A percentile compares a stretch with the other conserved stretches of the same genome.
phyloP scores from a whole-genome alignment of 2,888 invertebrate species.

The Lampropteryx suffumata region DNA sequence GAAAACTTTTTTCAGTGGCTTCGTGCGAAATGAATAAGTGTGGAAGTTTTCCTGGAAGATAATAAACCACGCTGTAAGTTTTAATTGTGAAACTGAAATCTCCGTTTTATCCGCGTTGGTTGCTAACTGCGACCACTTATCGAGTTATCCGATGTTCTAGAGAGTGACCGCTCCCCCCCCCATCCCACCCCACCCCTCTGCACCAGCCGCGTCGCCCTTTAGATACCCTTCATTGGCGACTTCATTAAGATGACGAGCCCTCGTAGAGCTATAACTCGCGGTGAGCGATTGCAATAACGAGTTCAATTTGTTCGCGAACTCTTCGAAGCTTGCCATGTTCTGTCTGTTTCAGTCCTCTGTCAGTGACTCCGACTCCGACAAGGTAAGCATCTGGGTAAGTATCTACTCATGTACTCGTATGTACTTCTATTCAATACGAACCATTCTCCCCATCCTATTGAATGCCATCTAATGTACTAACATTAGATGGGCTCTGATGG shows the following conservation, averaged over 20 bases:
- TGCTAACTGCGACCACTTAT: slow-evolving; percentile 46
- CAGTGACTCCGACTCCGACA: too few species aligned
- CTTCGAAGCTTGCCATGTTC: too few species aligned
- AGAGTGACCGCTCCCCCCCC: slow-evolving; percentile 21
- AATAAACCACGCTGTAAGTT: slow-evolving; percentile 47
- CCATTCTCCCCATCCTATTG: too few species aligned
- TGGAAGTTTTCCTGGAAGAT: slow-evolving; percentile 41
- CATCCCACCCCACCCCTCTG: background rate
- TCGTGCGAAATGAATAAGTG: slow-evolving; percentile 43
- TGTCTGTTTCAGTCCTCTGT: too few species aligned
- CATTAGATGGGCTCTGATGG: too few species aligned
- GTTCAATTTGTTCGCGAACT: background rate
- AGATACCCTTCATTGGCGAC: slow-evolving; percentile 20
- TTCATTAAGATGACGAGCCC: slow-evolving; percentile 26
- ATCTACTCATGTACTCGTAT: too few species aligned
- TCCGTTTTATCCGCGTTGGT: slow-evolving; percentile 31
- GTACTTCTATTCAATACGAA: too few species aligned
- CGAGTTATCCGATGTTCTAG: slow-evolving; percentile 33
- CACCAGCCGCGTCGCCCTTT: slow-evolving; percentile 1
- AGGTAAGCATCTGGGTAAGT: too few species aligned
- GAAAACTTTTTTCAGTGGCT: slow-evolving; percentile 39
- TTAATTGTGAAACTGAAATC: slow-evolving; percentile 48
- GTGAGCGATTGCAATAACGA: slow-evolving; percentile 18
- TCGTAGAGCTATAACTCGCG: slow-evolving; percentile 9
- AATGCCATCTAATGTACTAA: too few species aligned